These are phyloP conservation scores for Propithecus coquereli DNA, from an alignment of 2,113 vertebrate species.

Conservation along the genomic window DNA sequence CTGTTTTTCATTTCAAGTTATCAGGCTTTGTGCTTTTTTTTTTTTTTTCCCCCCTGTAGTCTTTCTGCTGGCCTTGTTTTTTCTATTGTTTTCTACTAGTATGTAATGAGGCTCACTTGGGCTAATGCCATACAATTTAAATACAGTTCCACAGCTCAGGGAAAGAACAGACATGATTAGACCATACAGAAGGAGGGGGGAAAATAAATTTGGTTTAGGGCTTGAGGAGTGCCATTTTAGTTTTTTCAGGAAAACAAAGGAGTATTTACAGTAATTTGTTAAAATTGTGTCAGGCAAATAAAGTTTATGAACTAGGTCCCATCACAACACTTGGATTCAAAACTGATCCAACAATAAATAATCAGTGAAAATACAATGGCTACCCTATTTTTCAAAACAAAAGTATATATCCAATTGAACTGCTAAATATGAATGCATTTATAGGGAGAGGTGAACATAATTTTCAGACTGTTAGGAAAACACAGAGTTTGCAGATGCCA, in stretches of 20 bases:
- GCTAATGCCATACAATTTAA: not conserved
- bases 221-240: not conserved
- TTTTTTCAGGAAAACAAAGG: not conserved
- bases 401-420: not conserved
- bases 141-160: not conserved
- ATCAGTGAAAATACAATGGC: not conserved
- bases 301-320: not conserved
- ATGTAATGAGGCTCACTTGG: not conserved
- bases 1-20: not conserved
- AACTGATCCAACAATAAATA: not conserved
- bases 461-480: not conserved
- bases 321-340: not conserved
- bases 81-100: slow-evolving; percentile 12
- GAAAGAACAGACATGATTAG: not conserved
- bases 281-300: not conserved
- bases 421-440: not conserved
- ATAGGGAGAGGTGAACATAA: not conserved
- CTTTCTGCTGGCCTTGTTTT: not conserved
- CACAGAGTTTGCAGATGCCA: not conserved
- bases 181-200: not conserved
- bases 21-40: not conserved
- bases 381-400: not conserved
- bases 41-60: not conserved
- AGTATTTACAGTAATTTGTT: not conserved
- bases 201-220: not conserved